phyloP scores from a whole-genome alignment of 1,140 invertebrate genomes.

The Pristionchus pacificus region DNA sequence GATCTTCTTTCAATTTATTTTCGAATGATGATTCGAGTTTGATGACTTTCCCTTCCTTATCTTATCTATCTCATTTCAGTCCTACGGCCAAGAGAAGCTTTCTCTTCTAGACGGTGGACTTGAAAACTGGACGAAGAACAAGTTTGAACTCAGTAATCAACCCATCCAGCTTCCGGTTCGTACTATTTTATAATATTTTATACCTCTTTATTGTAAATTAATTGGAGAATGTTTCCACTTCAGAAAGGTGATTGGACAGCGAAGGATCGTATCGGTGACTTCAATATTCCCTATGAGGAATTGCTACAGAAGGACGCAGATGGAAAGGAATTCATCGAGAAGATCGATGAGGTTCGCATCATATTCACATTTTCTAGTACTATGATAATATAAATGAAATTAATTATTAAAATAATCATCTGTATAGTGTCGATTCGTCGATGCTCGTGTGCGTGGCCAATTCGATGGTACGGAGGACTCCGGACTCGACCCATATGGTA shows the following conservation, averaged over 20 bases:
- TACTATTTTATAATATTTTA: no score
- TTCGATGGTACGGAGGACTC: conserved; percentile 48
- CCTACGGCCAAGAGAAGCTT: conserved; percentile 47
- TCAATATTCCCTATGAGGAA: conserved; percentile 40
- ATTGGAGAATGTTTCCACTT: neutral
- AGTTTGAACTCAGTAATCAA: conserved; percentile 15
- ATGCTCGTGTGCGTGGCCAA: conserved; percentile 39
- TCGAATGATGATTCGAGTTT: neutral
- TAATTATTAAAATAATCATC: neutral
- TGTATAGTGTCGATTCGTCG: conserved; percentile 37
- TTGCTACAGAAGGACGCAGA: conserved; percentile 28
- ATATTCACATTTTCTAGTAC: neutral
- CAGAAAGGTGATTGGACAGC: conserved; percentile 42
- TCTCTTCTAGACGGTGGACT: conserved; percentile 46
- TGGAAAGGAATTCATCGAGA: conserved; percentile 33
- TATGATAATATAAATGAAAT: neutral
- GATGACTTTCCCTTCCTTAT: conserved; percentile 14
- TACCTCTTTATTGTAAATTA: no score
- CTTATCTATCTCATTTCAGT: conserved; percentile 29
- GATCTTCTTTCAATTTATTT: neutral
- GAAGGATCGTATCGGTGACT: conserved; percentile 18
- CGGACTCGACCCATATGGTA: conserved; percentile 41
- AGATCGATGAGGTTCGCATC: conserved; percentile 15
- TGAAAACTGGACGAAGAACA: conserved; percentile 30
- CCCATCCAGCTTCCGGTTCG: neutral